Percentiles rank a stretch among this genome's conserved stretches.
These are phyloP conservation scores for Phlogophora meticulosa DNA, from an alignment of 2,888 invertebrate genomes.

Conservation along the genomic window DNA sequence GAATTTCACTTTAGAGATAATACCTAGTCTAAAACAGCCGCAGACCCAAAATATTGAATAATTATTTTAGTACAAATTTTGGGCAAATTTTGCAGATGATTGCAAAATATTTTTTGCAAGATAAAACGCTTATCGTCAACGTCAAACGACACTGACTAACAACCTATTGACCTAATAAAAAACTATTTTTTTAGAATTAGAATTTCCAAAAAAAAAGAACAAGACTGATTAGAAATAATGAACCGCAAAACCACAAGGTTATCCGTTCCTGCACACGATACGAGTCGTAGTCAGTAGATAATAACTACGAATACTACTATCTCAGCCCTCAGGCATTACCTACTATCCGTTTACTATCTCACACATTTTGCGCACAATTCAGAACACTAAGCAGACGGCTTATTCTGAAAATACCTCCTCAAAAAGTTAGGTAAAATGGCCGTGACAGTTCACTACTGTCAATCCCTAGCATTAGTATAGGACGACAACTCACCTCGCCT, in stretches of 20 bases:
- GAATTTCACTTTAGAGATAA: no score
- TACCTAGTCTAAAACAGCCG: no score
- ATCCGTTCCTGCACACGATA: slow-evolving; percentile 5
- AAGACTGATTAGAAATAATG: neutral
- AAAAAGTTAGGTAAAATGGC: no score
- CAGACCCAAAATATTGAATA: neutral
- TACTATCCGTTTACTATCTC: slow-evolving; percentile 2
- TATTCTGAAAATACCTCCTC: no score
- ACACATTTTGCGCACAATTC: slow-evolving; percentile 38
- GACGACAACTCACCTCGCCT: no score
- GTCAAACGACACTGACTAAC: neutral
- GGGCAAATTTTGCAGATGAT: no score
- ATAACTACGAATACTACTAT: no score
- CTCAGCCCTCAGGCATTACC: no score
- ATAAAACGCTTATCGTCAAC: neutral
- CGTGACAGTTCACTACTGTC: no score
- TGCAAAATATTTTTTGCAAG: neutral
- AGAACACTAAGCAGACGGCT: no score
- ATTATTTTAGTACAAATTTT: no score
- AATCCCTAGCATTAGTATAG: no score
- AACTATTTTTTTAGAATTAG: neutral
- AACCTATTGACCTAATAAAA: neutral
- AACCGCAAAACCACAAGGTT: slow-evolving; percentile 19
- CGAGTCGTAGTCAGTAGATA: neutral
- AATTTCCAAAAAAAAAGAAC: neutral